Evolutionary conservation across 2,888 invertebrate species (phyloP).

Genomic region (Caenorhabditis parvicauda): DNA sequence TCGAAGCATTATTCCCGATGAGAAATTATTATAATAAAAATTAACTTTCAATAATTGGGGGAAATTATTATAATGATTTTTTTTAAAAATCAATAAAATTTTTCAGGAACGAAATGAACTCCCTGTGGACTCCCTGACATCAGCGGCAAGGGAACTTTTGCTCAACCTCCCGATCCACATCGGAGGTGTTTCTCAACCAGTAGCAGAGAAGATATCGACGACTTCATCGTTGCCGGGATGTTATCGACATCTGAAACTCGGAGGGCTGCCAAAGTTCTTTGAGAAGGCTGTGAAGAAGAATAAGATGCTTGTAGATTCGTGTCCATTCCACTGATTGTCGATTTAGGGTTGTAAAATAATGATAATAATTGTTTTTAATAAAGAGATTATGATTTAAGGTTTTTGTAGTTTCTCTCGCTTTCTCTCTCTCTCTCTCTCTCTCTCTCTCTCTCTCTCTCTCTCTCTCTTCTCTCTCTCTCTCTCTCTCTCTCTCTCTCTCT

Average conservation of each 20-base stretch:
- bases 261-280: conserved; percentile 33
- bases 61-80: too few species aligned
- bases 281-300: conserved; percentile 40
- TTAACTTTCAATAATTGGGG: too few species aligned
- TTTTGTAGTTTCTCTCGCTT: too few species aligned
- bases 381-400: too few species aligned
- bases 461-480: too few species aligned
- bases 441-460: too few species aligned
- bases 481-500: too few species aligned
- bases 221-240: conserved; percentile 45
- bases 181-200: conserved; percentile 35
- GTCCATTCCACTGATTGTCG: conserved; percentile 38
- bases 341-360: too few species aligned
- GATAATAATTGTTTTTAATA: too few species aligned
- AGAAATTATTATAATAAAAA: too few species aligned
- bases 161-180: conserved; percentile 38
- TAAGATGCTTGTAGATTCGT: conserved; percentile 48
- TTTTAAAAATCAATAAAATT: conserved; percentile 4
- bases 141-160: conserved; percentile 23
- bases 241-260: conserved; percentile 37
- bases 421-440: too few species aligned
- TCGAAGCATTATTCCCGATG: too few species aligned
- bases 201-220: conserved; percentile 15
- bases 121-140: conserved; percentile 16
- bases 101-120: conserved; percentile 20